Evolutionary conservation across 2,888 invertebrate genomes (phyloP), one percentile per base, ranked within the genome.

Genomic region (Lacanobia oleracea): DNA sequence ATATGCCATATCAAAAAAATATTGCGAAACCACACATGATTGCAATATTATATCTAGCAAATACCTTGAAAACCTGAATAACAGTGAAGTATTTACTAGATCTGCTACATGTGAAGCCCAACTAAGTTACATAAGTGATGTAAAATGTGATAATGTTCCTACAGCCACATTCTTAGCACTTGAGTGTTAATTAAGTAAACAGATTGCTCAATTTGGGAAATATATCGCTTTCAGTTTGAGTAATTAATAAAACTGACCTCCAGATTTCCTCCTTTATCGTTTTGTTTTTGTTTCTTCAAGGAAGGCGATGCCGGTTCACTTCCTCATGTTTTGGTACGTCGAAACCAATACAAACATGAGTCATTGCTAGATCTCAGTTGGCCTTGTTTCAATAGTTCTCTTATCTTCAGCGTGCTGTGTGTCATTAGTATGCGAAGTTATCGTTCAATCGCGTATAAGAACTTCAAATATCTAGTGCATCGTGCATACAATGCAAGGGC

Each of bases 351-450:
- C 75, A 84, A 80, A 80, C 59, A 21, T 87, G 81, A 87, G 65
- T 86, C 86, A 84, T 68, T 1, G 51, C 50, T 45, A 79, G 68
- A 78, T 75, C 76, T 79, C 53, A 67, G 77, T 68, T 77, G 76
- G 77, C 67, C 79, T 61, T 76, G 72, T 73, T 81, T 67, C 56
- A 67, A 63, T 72, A 66, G 62, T 33, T 67, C 75, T 73, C 81
- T 88, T 88, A 88, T 88, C 88, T 83, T 61, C 56, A 69, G 48
- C 63, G 72, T 67, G 76, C 80, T 79, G 80, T 82, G 82, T 77
- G 56, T 72, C 74, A 76, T 74, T 80, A 67, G 48, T 71, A 84
- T 83, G 62, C 53, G 9, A 54, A 82, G 67, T 72, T 40, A 75
- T 72, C 57, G 60, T 69, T 67, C 27, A 65, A 64, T 43, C 21